Conservation (phyloP, 2,113 vertebrate genomes). For the Vireo altiloquus region DNA sequence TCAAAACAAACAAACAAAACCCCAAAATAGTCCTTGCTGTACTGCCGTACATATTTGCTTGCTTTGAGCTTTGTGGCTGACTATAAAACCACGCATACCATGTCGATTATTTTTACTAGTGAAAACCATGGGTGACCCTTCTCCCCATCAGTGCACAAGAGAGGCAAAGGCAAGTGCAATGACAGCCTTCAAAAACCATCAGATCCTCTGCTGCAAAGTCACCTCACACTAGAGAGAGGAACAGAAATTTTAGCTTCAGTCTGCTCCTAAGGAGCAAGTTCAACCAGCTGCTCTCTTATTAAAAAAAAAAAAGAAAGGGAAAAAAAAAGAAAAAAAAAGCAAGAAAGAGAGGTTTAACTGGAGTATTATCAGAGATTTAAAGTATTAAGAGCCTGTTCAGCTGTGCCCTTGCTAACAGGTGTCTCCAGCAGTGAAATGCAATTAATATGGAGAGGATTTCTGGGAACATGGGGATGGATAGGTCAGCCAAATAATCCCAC, state of each 20-base stretch:
- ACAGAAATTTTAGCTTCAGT: background rate
- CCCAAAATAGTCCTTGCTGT: background rate
- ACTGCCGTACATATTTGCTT: background rate
- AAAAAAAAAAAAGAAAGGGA: background rate
- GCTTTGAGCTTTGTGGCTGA: background rate
- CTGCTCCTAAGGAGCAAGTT: background rate
- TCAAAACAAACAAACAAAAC: background rate
- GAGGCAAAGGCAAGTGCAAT: background rate
- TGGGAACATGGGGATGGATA: conserved; percentile 19
- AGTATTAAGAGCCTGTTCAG: conserved; percentile 10
- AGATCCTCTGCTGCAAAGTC: background rate
- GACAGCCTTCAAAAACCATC: background rate
- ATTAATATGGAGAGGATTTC: conserved; percentile 28
- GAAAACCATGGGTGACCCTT: background rate
- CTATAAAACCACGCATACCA: background rate
- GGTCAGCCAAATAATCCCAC: conserved; percentile 42
- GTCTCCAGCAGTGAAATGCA: conserved; percentile 44
- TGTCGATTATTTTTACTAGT: background rate
- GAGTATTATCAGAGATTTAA: conserved; percentile 30
- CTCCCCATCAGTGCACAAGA: background rate
- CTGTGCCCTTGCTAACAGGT: conserved; percentile 46
- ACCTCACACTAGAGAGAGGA: background rate
- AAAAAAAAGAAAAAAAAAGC: background rate
- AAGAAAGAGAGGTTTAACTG: background rate
- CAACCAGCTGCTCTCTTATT: background rate